Percentiles rank a stretch among this genome's conserved stretches.
Conservation (phyloP, 2,113 vertebrate species). For the Balaeniceps rex region DNA sequence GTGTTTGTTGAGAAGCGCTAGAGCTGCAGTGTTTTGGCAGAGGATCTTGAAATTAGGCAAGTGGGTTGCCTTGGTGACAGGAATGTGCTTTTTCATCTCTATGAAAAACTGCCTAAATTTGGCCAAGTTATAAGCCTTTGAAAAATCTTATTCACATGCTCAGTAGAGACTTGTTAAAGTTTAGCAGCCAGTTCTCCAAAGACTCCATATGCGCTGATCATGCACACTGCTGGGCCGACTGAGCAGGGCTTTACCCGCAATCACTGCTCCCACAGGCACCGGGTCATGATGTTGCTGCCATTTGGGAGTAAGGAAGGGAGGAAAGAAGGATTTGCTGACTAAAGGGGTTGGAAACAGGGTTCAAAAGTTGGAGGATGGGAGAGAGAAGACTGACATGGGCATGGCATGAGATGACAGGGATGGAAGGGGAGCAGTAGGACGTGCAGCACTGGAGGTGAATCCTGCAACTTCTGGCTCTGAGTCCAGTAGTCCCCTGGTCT, state of each 20-base stretch:
- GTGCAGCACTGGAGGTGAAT: neutral
- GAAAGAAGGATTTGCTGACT: neutral
- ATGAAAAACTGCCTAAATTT: constrained; percentile 25
- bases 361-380: neutral
- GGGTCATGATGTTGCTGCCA: neutral
- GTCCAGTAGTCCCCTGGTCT: neutral
- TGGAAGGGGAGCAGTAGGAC: accelerated
- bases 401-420: neutral
- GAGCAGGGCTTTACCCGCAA: neutral
- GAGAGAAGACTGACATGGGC: neutral
- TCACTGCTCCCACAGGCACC: neutral
- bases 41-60: constrained; percentile 11
- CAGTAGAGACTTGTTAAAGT: neutral
- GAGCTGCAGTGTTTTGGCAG: neutral
- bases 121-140: constrained; percentile 18
- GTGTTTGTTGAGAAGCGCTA: neutral
- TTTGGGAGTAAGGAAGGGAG: neutral
- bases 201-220: neutral
- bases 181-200: neutral
- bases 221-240: neutral
- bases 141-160: constrained; percentile 2
- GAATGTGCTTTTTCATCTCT: constrained; percentile 7
- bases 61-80: neutral
- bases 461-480: neutral
- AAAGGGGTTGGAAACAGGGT: neutral